Evolutionary conservation across 53 echinoderm and acorn worm species (phyloP), one percentile per base, ranked within the genome.

Genomic region (Echinarachnius parma): DNA sequence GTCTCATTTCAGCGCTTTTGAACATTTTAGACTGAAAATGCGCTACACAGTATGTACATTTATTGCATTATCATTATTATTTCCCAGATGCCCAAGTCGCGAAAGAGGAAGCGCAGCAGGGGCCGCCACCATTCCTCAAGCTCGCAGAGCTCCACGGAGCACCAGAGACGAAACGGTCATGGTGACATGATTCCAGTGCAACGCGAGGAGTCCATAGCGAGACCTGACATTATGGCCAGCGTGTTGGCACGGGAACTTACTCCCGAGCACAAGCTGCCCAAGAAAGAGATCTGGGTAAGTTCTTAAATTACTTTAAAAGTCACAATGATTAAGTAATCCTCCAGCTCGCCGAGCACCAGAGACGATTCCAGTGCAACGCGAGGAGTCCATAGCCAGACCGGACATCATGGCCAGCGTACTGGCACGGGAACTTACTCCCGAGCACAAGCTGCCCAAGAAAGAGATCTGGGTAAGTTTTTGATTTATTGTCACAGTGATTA

Each of bases 211-310:
- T 60, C 52, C 9, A 57, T 66, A 49, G 65, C 48, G 58, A 68
- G 61, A 15, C 79, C 85, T 29, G 52, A 82, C 9, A 82, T 77
- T 14, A 90, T 86, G 82, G 90, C 83, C 24, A 86, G 79, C 2
- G 66, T 79, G 7, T 79, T 90, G 25, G 90, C 68, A 11, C 79
- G 82, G 28, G 90, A 90, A 48, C 46, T 90, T n/a, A 62, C 61
- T 48, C 90, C 90, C 10, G 90, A 90, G 24, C 90, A 90, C 48
- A 90, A 90, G 61, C 64, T 90, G 31, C 90, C 90, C 27, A 86
- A 75, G 36, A 76, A 86, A 54, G 86, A 90, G 36, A 67, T 90
- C 9, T 49, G 81, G 79, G 90, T 86, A 66, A 60, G 84, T 68
- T 57, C 5, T 25, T n/a, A n/a, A n/a, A n/a, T n/a, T n/a, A n/a